These are phyloP conservation scores for Apodemus agrarius DNA, from an alignment of 2,797 vertebrate genomes.

Conservation along the genomic window DNA sequence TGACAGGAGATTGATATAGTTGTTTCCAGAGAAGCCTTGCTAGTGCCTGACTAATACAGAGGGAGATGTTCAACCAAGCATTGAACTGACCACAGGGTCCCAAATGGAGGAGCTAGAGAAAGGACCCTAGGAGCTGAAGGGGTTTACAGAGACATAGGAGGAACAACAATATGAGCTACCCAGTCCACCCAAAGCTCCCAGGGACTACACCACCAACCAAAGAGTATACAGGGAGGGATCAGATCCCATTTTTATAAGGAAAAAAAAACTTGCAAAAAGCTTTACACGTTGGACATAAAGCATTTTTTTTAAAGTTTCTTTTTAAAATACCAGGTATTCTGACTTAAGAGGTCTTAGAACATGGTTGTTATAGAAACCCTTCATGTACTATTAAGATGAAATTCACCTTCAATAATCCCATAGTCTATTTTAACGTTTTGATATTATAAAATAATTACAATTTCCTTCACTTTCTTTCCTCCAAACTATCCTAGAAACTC, in stretches of 20 bases:
- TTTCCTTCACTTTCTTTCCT: not conserved
- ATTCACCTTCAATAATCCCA: not conserved
- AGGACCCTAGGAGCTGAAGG: too few relatives aligned
- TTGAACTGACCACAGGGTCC: too few relatives aligned
- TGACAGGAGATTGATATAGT: too few relatives aligned
- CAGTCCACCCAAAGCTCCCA: too few relatives aligned
- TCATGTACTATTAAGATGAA: slow-evolving; percentile 20
- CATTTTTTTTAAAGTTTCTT: not conserved
- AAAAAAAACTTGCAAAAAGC: not conserved
- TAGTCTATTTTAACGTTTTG: not conserved
- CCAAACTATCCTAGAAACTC: too few relatives aligned
- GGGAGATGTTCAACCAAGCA: too few relatives aligned
- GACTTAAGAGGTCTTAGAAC: not conserved
- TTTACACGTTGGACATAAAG: not conserved
- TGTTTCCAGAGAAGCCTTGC: too few relatives aligned
- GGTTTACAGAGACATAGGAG: too few relatives aligned
- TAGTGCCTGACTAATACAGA: too few relatives aligned
- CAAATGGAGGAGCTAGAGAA: too few relatives aligned
- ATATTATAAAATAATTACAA: not conserved
- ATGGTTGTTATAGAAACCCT: not conserved
- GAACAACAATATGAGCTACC: too few relatives aligned
- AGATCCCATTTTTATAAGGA: not conserved
- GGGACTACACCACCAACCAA: too few relatives aligned
- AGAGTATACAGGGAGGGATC: not conserved
- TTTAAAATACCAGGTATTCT: not conserved